These are phyloP conservation scores for Pogonomyrmex californicus DNA, from an alignment of 1,140 invertebrate species.

Conservation along the genomic window DNA sequence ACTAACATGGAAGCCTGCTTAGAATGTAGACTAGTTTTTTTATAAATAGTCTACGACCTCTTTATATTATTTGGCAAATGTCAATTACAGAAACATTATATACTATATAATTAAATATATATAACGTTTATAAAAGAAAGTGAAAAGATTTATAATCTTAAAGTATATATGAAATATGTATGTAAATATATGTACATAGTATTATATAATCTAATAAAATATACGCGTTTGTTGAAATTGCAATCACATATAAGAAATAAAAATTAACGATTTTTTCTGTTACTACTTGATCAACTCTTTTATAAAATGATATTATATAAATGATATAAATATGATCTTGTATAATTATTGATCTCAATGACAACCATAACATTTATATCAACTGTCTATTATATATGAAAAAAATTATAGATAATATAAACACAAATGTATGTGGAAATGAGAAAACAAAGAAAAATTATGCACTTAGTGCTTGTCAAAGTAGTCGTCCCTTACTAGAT, in stretches of 20 bases:
- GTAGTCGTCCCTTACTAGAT: slow-evolving; percentile 47
- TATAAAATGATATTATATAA: not conserved
- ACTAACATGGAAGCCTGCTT: slow-evolving; percentile 76
- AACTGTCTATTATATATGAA: not conserved
- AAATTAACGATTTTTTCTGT: not conserved
- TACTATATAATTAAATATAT: slow-evolving; percentile 6
- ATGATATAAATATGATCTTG: not conserved
- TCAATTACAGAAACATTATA: slow-evolving; percentile 11
- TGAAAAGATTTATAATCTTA: not conserved
- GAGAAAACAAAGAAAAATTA: slow-evolving; percentile 10
- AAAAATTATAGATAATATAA: not conserved
- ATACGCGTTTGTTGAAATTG: slow-evolving; percentile 8
- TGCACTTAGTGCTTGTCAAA: slow-evolving; percentile 66
- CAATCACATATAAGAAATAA: not conserved
- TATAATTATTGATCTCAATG: not conserved
- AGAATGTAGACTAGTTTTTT: slow-evolving; percentile 75
- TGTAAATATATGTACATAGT: slow-evolving; percentile 12
- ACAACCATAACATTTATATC: not conserved
- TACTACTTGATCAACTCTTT: slow-evolving; percentile 2
- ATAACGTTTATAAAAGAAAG: not conserved
- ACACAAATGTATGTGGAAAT: slow-evolving; percentile 12
- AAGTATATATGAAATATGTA: not conserved
- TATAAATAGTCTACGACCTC: slow-evolving; percentile 41
- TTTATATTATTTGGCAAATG: not conserved
- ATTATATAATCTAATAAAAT: slow-evolving; percentile 6